These are phyloP conservation scores for Griposia aprilina DNA, from an alignment of 2,888 invertebrate species.

Conservation along the genomic window DNA sequence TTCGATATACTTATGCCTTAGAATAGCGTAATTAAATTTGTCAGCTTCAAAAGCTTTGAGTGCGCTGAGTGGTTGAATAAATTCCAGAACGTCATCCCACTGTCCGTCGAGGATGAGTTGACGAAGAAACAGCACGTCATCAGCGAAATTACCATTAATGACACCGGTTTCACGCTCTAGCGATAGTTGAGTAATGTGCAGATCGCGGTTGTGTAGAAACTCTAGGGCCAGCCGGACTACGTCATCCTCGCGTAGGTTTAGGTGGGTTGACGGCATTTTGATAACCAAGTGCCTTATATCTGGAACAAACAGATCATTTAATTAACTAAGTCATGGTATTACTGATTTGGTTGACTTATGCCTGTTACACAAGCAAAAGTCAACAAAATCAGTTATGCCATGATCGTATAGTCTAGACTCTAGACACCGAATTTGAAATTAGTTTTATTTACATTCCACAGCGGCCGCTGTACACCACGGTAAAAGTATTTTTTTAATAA, in stretches of 20 bases:
- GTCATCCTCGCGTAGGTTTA: slow-evolving; percentile 96
- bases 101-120: slow-evolving; percentile 99
- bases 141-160: slow-evolving; percentile 97
- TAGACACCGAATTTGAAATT: not conserved
- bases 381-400: slow-evolving; percentile 3
- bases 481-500: slow-evolving; percentile 2
- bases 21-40: slow-evolving; percentile 96
- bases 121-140: slow-evolving; percentile 97
- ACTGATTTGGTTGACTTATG: no score
- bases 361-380: not conserved
- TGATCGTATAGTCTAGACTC: not conserved
- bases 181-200: slow-evolving; percentile 97
- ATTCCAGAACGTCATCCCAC: slow-evolving; percentile 99
- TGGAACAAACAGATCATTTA: slow-evolving; percentile 71
- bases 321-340: not conserved
- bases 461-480: not conserved
- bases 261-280: slow-evolving; percentile 95
- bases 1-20: slow-evolving; percentile 98
- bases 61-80: slow-evolving; percentile 97
- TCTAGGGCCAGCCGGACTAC: slow-evolving; percentile 96
- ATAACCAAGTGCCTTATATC: slow-evolving; percentile 66
- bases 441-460: slow-evolving; percentile 7
- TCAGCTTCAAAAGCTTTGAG: slow-evolving; percentile 95
- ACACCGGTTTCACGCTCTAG: slow-evolving; percentile 98
- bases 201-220: slow-evolving; percentile 96